phyloP scores from a whole-genome alignment of 2,888 invertebrate species.

The Microplitis manilae region DNA sequence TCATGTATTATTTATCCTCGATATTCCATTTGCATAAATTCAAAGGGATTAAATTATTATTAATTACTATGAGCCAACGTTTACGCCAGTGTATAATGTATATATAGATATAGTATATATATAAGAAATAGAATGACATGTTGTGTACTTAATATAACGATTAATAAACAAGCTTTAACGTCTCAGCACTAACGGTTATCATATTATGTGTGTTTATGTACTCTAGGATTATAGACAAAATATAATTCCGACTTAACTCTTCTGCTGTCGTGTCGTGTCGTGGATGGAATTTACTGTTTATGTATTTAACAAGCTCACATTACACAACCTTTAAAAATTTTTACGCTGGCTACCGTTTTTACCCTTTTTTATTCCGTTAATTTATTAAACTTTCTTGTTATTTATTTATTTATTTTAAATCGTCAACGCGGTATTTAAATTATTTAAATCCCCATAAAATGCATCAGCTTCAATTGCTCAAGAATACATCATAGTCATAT shows the following conservation, averaged over 20 bases:
- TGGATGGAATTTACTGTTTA: neutral
- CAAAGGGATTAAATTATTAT: neutral
- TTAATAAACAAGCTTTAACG: constrained; percentile 46
- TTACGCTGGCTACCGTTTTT: neutral
- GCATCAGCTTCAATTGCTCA: too few species aligned
- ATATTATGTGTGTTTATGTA: constrained; percentile 50
- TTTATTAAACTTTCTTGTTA: neutral
- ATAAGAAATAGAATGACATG: constrained; percentile 35
- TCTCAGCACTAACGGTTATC: constrained; percentile 49
- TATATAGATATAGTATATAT: neutral
- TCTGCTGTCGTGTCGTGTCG: neutral
- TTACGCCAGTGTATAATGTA: neutral
- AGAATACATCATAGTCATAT: too few species aligned
- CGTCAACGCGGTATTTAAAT: neutral
- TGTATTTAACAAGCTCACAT: neutral
- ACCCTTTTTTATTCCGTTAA: neutral
- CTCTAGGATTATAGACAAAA: constrained; percentile 44
- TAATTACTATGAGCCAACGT: neutral
- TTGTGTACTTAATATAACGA: constrained; percentile 38
- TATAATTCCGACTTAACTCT: constrained; percentile 15
- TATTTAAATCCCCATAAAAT: neutral
- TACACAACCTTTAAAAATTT: neutral
- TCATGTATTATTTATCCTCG: neutral
- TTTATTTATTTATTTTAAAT: neutral
- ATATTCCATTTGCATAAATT: neutral